Base-by-base conservation (phyloP, 37 sponge, comb jelly and placozoan genomes). In the Cladorhizidae sp. region DNA sequence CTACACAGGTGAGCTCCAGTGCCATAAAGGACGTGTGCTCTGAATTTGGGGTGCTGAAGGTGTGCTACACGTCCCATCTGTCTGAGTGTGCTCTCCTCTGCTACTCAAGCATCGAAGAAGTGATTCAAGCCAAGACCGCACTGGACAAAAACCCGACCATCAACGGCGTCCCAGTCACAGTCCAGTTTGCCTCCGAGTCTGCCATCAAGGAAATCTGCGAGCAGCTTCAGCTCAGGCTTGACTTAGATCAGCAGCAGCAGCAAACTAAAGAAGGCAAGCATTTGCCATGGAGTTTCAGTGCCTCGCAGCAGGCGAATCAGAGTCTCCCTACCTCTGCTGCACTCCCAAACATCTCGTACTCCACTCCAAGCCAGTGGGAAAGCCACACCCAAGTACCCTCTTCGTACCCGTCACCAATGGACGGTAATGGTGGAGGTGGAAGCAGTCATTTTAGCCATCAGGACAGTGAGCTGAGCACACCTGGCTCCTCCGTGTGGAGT, bases 11-110 rank as follows among this genome's bases (percentile, higher is more conserved):
- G 23, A 76, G 80, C 33, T 70, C 75, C 31, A 58, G 75, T 0
- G 64, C 80, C 8, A 25, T 92, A 36, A 70, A 81, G 32, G 89
- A 84, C 25, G 51, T 69, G 42, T 88, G 85, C 75, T 56, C 62
- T 40, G 83, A 85, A 56, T 81, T 58, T 81, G 93, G 93, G 11
- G 54, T 45, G n/a, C 35, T 80, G 2, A 58, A 73, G 67, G 68
- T 8, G 40, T 82, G 62, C 50, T 56, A 64, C 61, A 36, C 85
- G 20, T 58, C 49, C 32, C 62, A 78, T 22, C 35, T 25, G 21
- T 37, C 52, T 33, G 83, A 81, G 31, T 61, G 17, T 32, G 85
- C 77, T 29, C 40, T 92, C 8, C 64, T 88, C n/a, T 63, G 74
- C 41, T 92, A 76, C 79, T 28, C 3, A 15, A 40, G 63, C 33